phyloP scores from a whole-genome alignment of 2,113 vertebrate species.

The Glareola pratincola region DNA sequence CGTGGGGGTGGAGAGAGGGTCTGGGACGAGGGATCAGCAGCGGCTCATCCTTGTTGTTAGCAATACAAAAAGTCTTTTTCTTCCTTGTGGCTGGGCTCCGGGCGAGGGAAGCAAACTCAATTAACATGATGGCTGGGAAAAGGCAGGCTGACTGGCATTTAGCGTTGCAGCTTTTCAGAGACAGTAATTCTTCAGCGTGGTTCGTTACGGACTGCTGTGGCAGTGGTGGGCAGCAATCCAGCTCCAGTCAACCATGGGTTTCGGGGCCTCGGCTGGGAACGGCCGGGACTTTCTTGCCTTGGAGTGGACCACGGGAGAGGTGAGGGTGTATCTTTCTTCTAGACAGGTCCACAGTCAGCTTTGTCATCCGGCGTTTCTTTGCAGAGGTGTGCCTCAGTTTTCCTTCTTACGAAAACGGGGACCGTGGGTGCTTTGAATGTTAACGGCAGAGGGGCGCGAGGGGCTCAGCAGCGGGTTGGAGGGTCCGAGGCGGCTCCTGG shows the following conservation, averaged over 20 bases:
- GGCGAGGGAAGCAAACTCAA: constrained; percentile 17
- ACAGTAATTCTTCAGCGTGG: neutral
- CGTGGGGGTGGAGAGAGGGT: neutral
- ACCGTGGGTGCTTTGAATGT: neutral
- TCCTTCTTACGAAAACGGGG: neutral
- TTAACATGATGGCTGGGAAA: constrained; percentile 30
- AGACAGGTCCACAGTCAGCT: neutral
- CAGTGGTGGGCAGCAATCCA: neutral
- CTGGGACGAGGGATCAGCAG: neutral
- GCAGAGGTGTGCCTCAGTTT: neutral
- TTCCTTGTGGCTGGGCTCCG: constrained; percentile 13
- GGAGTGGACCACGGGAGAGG: neutral
- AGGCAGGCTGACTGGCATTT: constrained; percentile 42
- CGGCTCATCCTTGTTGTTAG: constrained; percentile 1
- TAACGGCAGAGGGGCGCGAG: neutral
- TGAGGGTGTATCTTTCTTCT: neutral
- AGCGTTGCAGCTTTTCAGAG: neutral
- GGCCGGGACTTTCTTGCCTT: neutral
- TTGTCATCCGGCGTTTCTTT: neutral
- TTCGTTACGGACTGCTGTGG: neutral
- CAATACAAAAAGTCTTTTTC: constrained; percentile 51
- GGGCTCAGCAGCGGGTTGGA: neutral
- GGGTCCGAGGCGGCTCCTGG: neutral
- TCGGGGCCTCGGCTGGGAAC: neutral
- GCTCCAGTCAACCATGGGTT: neutral